phyloP scores from a whole-genome alignment of 2,888 invertebrate species.

The Parochlus steinenii region DNA sequence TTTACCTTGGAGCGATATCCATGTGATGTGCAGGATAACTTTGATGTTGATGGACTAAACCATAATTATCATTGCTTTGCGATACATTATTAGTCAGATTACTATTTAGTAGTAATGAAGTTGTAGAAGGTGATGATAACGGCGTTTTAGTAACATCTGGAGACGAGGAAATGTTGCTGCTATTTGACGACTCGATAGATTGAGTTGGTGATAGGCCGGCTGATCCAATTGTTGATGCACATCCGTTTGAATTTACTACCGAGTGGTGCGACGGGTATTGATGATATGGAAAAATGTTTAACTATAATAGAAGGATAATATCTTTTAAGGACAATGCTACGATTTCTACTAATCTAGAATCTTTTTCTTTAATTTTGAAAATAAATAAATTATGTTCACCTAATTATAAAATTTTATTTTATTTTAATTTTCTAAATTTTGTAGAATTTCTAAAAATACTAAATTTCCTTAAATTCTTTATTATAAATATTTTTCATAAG shows the following conservation, averaged over 20 bases:
- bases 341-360: constrained; percentile 1
- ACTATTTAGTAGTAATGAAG: constrained; percentile 2
- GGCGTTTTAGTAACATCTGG: constrained; percentile 11
- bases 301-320: constrained; percentile 6
- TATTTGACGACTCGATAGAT: constrained; percentile 20
- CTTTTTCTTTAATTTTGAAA: neutral
- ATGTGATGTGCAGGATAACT: constrained; percentile 22
- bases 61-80: constrained; percentile 7
- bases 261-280: too few relatives aligned
- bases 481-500: too few relatives aligned
- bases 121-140: constrained; percentile 1
- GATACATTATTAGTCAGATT: constrained; percentile 4
- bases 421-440: neutral
- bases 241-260: too few relatives aligned
- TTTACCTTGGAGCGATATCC: constrained; percentile 14
- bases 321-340: neutral
- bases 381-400: neutral
- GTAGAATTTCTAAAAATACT: neutral
- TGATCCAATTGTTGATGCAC: constrained; percentile 26
- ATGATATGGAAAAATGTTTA: constrained; percentile 17
- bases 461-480: too few relatives aligned
- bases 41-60: constrained; percentile 20
- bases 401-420: neutral
- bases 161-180: constrained; percentile 4
- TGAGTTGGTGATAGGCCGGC: constrained; percentile 27